These are phyloP conservation scores for Bugulina stolonifera DNA, from an alignment of 2,888 invertebrate species.

Conservation along the genomic window DNA sequence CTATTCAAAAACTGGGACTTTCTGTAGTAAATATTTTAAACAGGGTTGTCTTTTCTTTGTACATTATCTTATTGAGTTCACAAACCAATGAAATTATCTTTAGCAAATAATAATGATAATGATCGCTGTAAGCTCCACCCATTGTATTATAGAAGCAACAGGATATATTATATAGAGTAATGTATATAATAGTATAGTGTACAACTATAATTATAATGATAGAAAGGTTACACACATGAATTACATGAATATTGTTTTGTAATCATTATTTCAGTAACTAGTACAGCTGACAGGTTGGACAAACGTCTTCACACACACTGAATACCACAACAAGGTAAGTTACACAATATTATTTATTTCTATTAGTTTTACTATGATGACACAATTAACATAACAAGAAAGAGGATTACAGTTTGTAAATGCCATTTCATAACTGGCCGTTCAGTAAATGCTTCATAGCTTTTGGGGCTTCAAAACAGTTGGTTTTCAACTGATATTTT, in stretches of 20 bases:
- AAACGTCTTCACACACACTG: too few species aligned
- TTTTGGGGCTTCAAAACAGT: too few species aligned
- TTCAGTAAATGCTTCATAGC: too few species aligned
- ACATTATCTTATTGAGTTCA: background rate
- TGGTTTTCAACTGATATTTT: too few species aligned
- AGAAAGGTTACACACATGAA: conserved; percentile 2
- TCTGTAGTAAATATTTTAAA: too few species aligned
- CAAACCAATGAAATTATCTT: background rate
- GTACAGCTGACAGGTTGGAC: background rate
- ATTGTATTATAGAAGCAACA: conserved; percentile 1
- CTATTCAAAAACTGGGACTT: too few species aligned
- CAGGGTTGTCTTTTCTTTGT: conserved; percentile 24
- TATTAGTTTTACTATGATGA: too few species aligned
- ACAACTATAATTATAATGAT: background rate
- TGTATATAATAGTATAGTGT: background rate
- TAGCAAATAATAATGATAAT: background rate
- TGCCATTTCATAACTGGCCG: too few species aligned
- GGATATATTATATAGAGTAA: conserved; percentile 5
- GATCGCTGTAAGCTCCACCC: background rate
- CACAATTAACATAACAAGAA: too few species aligned
- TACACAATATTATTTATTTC: too few species aligned
- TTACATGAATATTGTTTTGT: conserved; percentile 25
- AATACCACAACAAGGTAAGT: background rate
- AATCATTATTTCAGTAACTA: conserved; percentile 3
- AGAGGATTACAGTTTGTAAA: too few species aligned